Evolutionary conservation across 2,888 invertebrate species (phyloP).

Genomic region (Drosophila prolongata): DNA sequence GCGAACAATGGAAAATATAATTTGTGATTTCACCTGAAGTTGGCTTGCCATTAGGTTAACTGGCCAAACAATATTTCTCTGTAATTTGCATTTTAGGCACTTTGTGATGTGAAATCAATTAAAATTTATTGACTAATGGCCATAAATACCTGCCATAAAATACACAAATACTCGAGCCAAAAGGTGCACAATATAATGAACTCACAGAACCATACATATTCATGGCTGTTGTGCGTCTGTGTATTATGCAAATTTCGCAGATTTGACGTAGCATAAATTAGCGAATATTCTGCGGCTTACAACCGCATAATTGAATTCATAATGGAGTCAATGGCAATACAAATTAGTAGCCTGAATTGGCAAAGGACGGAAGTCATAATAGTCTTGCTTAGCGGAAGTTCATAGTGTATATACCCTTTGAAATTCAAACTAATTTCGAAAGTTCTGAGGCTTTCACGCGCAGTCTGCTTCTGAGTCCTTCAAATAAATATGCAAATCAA

Average conservation of each 20-base stretch:
- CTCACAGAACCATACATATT: constrained; percentile 36
- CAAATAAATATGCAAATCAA: constrained; percentile 62
- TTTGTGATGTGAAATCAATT: constrained; percentile 40
- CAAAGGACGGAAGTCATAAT: constrained; percentile 40
- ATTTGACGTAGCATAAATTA: constrained; percentile 49
- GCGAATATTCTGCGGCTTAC: constrained; percentile 44
- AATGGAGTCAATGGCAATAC: constrained; percentile 44
- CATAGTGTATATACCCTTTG: constrained; percentile 4
- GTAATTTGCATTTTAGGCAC: constrained; percentile 24
- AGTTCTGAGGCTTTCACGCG: background rate
- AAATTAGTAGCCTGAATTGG: constrained; percentile 49
- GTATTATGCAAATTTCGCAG: constrained; percentile 48
- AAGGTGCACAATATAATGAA: constrained; percentile 23
- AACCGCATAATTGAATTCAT: constrained; percentile 51
- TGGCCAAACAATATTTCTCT: constrained; percentile 21
- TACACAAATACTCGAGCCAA: constrained; percentile 14
- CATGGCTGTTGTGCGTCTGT: constrained; percentile 26
- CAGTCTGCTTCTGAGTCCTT: constrained; percentile 8
- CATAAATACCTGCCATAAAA: constrained; percentile 31
- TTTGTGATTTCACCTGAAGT: constrained; percentile 2
- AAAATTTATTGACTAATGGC: constrained; percentile 56
- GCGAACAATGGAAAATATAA: constrained; percentile 11
- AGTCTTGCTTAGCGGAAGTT: constrained; percentile 24
- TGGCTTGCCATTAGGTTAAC: constrained; percentile 6
- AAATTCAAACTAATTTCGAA: constrained; percentile 32